Evolutionary conservation across 2,888 invertebrate genomes (phyloP).

Genomic region (Biston stratarius): DNA sequence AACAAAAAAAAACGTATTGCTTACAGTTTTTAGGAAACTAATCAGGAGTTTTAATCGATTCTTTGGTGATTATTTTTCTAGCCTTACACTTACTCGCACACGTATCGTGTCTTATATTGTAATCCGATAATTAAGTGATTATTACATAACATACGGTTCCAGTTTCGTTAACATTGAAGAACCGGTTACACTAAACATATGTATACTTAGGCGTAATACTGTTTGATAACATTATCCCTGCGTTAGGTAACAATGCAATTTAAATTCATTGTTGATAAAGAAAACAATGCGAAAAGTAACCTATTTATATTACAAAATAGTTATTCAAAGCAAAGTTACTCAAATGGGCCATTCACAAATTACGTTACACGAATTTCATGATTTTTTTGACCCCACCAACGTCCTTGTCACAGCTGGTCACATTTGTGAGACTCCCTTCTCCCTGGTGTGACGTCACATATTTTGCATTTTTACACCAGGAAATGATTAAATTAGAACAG

Average conservation of each 20-base stretch:
- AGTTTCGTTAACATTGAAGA: conserved; percentile 20
- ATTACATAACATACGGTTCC: conserved; percentile 15
- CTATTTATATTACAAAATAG: not conserved
- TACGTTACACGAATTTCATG: too few species aligned
- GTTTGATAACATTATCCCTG: conserved; percentile 11
- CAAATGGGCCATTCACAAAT: too few species aligned
- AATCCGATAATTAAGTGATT: conserved; percentile 22
- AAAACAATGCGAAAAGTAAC: not conserved
- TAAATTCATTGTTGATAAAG: conserved; percentile 6
- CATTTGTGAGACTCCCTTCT: too few species aligned
- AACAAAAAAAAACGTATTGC: too few species aligned
- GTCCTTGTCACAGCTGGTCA: too few species aligned
- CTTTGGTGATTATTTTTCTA: too few species aligned
- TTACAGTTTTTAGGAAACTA: too few species aligned
- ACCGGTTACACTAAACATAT: not conserved
- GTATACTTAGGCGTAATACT: conserved; percentile 5
- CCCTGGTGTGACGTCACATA: too few species aligned
- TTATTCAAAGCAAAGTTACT: not conserved
- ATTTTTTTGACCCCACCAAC: too few species aligned
- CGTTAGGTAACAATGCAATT: not conserved
- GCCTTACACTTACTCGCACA: not conserved
- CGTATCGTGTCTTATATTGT: conserved; percentile 7
- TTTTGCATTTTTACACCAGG: too few species aligned
- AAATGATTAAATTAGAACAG: too few species aligned
- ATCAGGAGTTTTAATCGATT: too few species aligned